phyloP scores from a whole-genome alignment of 2,888 invertebrate genomes.

The Rhabditoides inermis region DNA sequence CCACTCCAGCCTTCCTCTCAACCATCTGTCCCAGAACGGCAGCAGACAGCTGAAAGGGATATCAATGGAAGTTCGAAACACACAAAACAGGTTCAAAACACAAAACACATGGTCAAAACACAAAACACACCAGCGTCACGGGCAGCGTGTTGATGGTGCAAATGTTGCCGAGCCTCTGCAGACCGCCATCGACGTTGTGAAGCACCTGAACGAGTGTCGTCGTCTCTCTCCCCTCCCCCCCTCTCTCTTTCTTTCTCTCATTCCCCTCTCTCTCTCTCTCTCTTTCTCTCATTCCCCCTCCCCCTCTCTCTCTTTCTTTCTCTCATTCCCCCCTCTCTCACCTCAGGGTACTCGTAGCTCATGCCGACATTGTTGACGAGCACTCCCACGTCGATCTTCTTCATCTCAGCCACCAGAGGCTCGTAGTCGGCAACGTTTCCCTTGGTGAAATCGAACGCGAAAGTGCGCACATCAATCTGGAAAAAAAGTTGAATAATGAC shows the following conservation, averaged over 20 bases:
- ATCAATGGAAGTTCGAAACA: not conserved
- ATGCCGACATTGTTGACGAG: conserved; percentile 83
- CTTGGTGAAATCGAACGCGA: conserved; percentile 42
- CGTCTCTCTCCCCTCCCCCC: too few relatives aligned
- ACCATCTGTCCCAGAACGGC: conserved; percentile 78
- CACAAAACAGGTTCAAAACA: not conserved
- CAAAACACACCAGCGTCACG: conserved; percentile 60
- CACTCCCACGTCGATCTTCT: conserved; percentile 38
- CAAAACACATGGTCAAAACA: not conserved
- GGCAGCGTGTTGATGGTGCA: conserved; percentile 73
- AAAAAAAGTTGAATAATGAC: not conserved
- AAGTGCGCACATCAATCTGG: conserved; percentile 37
- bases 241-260: too few relatives aligned
- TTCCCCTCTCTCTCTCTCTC: too few relatives aligned
- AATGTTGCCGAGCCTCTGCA: conserved; percentile 54
- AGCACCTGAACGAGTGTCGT: conserved; percentile 21
- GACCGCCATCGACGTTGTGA: conserved; percentile 41
- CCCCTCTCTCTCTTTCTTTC: too few relatives aligned
- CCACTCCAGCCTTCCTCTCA: conserved; percentile 69
- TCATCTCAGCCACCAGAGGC: conserved; percentile 33
- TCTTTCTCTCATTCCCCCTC: too few relatives aligned
- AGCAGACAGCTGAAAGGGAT: conserved; percentile 65
- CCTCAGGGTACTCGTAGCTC: conserved; percentile 73
- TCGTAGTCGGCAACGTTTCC: conserved; percentile 31
- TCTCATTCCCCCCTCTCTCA: conserved; percentile 50